Evolutionary conservation across 2,113 vertebrate species (phyloP).

Genomic region (Bufo gargarizans): DNA sequence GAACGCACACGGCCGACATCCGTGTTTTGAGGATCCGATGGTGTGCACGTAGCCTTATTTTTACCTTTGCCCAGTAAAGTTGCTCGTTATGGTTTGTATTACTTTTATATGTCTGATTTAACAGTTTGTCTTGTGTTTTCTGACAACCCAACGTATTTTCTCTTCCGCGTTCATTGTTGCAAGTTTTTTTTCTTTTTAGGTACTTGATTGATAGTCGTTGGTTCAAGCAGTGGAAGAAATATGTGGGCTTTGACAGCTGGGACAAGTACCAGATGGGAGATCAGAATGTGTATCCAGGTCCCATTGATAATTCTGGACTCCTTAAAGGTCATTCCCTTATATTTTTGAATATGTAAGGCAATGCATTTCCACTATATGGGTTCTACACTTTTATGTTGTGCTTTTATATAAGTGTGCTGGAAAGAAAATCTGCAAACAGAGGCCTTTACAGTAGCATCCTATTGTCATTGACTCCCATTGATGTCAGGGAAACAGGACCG

Average conservation of each 20-base stretch:
- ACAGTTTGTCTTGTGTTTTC: background rate
- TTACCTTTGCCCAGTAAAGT: no score
- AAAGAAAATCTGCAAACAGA: no score
- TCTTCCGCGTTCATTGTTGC: background rate
- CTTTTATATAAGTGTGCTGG: no score
- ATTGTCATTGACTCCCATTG: no score
- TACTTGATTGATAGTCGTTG: constrained; percentile 97
- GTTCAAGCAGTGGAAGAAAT: constrained; percentile 99
- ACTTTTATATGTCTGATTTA: no score
- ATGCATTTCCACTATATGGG: background rate
- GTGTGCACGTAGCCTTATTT: no score
- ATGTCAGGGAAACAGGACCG: no score
- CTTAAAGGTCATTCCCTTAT: constrained; percentile 85
- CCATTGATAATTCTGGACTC: constrained; percentile 96
- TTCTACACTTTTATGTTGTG: no score
- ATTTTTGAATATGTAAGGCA: constrained; percentile 22
- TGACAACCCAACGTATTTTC: background rate
- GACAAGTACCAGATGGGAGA: constrained; percentile 99
- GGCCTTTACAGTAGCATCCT: no score
- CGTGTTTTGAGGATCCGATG: no score
- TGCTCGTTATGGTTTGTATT: no score
- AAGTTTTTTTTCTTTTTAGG: constrained; percentile 72
- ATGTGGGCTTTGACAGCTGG: constrained; percentile 99
- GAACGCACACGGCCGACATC: no score
- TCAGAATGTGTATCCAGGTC: constrained; percentile 96